Percentiles rank a stretch among this genome's conserved stretches.
These are phyloP conservation scores for Acleris laterana DNA, from an alignment of 2,888 invertebrate species.

Conservation along the genomic window DNA sequence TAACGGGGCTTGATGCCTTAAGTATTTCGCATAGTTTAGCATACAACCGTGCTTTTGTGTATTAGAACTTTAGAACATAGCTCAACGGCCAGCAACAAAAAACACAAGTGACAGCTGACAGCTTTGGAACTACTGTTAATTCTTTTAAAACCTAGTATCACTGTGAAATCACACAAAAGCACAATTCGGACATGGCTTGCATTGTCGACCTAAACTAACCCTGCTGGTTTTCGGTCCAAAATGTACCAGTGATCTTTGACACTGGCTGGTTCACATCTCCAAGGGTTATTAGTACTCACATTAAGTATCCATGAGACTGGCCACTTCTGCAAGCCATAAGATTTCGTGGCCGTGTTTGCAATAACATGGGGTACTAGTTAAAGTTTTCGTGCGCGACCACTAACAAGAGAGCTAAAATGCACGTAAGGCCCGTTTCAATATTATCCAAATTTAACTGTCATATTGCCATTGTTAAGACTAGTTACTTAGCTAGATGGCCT, in stretches of 20 bases:
- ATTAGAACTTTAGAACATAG: conserved; percentile 34
- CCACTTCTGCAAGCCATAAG: too few species aligned
- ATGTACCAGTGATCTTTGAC: background rate
- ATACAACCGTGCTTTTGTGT: conserved; percentile 50
- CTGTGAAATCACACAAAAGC: conserved; percentile 66
- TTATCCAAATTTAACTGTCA: too few species aligned
- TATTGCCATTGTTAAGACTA: too few species aligned
- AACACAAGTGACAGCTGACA: conserved; percentile 21
- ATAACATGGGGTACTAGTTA: too few species aligned
- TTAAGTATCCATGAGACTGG: background rate
- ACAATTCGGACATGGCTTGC: conserved; percentile 45
- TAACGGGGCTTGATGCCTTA: background rate
- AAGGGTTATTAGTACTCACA: background rate
- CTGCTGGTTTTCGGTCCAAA: conserved; percentile 18
- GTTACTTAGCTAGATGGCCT: too few species aligned
- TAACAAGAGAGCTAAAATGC: too few species aligned
- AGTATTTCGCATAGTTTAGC: conserved; percentile 15
- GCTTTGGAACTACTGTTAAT: conserved; percentile 37
- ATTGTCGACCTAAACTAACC: conserved; percentile 13
- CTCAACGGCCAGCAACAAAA: conserved; percentile 26
- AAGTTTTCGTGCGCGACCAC: too few species aligned
- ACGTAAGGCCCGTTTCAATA: too few species aligned
- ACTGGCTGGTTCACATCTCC: background rate
- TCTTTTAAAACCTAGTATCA: conserved; percentile 64
- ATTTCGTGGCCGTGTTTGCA: too few species aligned